A percentile compares a stretch with the other conserved stretches of the same genome.
Conservation (phyloP, 2,113 vertebrate species). For the Zonotrichia leucophrys region DNA sequence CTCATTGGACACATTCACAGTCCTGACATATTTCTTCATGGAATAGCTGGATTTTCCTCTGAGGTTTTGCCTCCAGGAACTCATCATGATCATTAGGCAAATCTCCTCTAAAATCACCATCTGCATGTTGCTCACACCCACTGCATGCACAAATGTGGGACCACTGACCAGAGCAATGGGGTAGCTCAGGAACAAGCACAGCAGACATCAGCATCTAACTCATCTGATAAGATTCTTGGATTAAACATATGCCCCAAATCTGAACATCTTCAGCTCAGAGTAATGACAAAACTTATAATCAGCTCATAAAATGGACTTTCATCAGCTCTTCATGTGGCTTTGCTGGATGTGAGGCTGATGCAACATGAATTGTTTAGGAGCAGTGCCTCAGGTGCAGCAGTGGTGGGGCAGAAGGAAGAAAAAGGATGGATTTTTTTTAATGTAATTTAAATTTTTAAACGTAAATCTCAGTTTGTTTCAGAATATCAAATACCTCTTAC, state of each 20-base stretch:
- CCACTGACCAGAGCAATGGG: not conserved
- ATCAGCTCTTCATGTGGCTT: not conserved
- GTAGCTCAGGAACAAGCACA: not conserved
- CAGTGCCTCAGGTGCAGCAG: not conserved
- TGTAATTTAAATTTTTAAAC: not conserved
- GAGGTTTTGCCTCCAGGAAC: not conserved
- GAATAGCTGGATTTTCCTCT: not conserved
- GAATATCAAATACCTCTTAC: not conserved
- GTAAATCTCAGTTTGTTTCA: not conserved
- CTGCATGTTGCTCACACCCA: not conserved
- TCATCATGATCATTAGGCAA: not conserved
- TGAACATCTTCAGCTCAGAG: not conserved
- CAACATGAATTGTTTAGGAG: not conserved
- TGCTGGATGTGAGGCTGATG: not conserved
- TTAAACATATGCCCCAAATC: not conserved
- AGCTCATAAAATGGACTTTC: not conserved
- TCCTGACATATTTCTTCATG: not conserved
- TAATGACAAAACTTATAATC: not conserved
- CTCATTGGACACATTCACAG: accelerated
- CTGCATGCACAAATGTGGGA: not conserved
- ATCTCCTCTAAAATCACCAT: not conserved
- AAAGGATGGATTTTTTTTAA: not conserved
- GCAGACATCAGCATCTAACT: not conserved
- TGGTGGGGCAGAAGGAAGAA: not conserved
- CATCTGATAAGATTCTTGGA: not conserved